Evolutionary conservation across 2,888 invertebrate species (phyloP).

Genomic region (Ferdinandea cuprea): DNA sequence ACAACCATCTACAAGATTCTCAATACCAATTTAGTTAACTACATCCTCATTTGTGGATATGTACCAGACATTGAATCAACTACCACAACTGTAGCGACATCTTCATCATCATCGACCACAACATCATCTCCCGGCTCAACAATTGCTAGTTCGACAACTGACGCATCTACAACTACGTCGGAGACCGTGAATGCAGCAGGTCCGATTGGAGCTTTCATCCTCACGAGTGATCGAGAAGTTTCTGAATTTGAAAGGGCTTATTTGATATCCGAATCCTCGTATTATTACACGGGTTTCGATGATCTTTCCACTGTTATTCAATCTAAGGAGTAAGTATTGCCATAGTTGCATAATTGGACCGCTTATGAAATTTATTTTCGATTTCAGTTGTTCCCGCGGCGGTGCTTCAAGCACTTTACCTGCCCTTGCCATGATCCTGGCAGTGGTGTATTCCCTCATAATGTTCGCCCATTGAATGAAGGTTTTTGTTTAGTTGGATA

Average conservation of each 20-base stretch:
- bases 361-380: background rate
- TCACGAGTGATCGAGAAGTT: constrained; percentile 14
- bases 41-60: constrained; percentile 78
- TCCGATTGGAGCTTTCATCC: constrained; percentile 31
- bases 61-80: constrained; percentile 12
- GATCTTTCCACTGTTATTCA: constrained; percentile 32
- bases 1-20: constrained; percentile 76
- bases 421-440: constrained; percentile 35
- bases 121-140: background rate
- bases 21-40: constrained; percentile 77
- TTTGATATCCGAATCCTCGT: background rate
- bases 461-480: constrained; percentile 33
- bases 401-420: constrained; percentile 31
- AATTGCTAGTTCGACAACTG: background rate
- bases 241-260: background rate
- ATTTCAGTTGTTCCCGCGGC: constrained; percentile 33
- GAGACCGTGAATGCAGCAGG: too few relatives aligned
- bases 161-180: background rate
- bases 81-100: background rate
- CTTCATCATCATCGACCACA: background rate
- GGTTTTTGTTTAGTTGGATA: background rate
- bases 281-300: constrained; percentile 26
- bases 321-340: constrained; percentile 37
- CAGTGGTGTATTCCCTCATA: constrained; percentile 31
- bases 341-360: background rate